Evolutionary conservation across 2,888 invertebrate genomes (phyloP), one percentile per base, ranked within the genome.

Genomic region (Rhagonycha lutea): DNA sequence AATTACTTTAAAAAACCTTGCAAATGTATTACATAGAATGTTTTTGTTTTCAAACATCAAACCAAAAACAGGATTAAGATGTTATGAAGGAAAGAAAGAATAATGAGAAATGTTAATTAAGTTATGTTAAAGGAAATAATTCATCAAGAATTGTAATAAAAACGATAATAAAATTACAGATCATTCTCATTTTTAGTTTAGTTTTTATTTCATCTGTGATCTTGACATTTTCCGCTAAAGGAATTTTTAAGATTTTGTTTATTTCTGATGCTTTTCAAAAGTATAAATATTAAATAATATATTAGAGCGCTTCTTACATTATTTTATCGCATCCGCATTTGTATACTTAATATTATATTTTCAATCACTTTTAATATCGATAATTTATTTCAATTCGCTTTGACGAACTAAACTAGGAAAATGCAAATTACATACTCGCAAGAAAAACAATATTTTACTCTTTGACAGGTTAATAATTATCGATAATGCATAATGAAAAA

Each of bases 211-310:
- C 4, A 70, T 14, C 18, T 14, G 18, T 70, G 70, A 70, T 70
- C 70, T 70, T 70, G 70, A 70, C 70, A 70, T 70, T 70, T 70
- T 70, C 61, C 61, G 28, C 28, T 29, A 24, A 26, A 70, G 61
- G 70, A 70, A 70, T 61, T 70, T n/a, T 61, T 14, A 62, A 62
- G 26, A 62, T 14, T 70, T 70, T 70, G 70, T 70, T 70, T 70
- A 70, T 70, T 70, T 70, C 28, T 18, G 62, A 62, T 61, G 18
- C 69, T 14, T 28, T 23, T 70, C 61, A 29, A 70, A 18, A 61
- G 28, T 14, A 70, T 70, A 70, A 70, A 70, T 70, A 70, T 61
- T 61, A 70, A 65, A 65, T 12, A 69, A 32, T 61, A 70, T 70
- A 70, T 70, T 28, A 62, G 70, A 28, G 26, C 70, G 68, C 68